Evolutionary conservation across 2,888 invertebrate species (phyloP).

Genomic region (Chydorus sphaericus): DNA sequence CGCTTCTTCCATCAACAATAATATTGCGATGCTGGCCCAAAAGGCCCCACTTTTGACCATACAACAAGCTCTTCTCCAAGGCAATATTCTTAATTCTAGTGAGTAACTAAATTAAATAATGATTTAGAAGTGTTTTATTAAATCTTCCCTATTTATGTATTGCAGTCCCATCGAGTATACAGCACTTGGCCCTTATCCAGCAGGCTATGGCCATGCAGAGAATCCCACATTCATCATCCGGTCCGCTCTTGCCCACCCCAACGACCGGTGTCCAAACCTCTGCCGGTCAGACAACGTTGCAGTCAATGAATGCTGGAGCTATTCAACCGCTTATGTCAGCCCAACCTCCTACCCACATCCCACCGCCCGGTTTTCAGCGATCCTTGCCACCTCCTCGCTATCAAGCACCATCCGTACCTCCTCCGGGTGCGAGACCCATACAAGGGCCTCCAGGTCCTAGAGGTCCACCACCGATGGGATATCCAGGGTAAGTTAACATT

Average conservation of each 20-base stretch:
- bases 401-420: neutral
- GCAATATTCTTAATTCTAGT: too few relatives aligned
- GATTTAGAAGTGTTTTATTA: neutral
- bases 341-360: slow-evolving; percentile 7
- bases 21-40: neutral
- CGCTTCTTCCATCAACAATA: neutral
- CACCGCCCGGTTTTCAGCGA: slow-evolving; percentile 5
- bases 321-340: slow-evolving; percentile 1
- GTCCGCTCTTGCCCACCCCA: slow-evolving; percentile 1
- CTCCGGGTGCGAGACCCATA: neutral
- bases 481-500: neutral
- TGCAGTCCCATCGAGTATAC: neutral
- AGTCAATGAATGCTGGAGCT: neutral
- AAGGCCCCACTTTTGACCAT: neutral
- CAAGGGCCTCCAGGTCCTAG: neutral
- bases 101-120: too few relatives aligned
- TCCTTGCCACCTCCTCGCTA: slow-evolving; percentile 3
- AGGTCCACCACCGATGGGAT: slow-evolving; percentile 6
- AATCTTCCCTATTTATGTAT: too few relatives aligned
- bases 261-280: neutral
- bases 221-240: neutral
- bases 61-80: slow-evolving; percentile 6
- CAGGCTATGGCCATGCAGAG: neutral
- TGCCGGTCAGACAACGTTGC: neutral
- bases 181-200: slow-evolving; percentile 4